These are phyloP conservation scores for Cassiopea andromeda DNA, from an alignment of 30 jellyfish, hydroid and myxozoan genomes.

Conservation along the genomic window DNA sequence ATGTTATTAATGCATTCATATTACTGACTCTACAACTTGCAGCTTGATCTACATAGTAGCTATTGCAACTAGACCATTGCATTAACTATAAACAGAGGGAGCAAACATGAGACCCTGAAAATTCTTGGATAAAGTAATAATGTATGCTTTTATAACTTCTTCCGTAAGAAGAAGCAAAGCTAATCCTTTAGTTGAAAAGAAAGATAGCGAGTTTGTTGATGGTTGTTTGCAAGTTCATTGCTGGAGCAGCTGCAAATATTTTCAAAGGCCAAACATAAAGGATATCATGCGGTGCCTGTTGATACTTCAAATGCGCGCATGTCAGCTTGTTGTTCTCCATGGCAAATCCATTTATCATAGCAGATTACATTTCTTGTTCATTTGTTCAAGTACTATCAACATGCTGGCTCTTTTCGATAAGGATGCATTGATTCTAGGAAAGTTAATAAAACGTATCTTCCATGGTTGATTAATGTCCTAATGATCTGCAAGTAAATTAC, in stretches of 20 bases:
- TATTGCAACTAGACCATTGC: not conserved
- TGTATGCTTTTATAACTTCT: not conserved
- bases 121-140: not conserved
- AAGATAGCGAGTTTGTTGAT: constrained; percentile 1
- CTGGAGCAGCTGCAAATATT: constrained; percentile 12
- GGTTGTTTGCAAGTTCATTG: not conserved
- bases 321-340: constrained; percentile 30
- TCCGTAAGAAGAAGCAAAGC: not conserved
- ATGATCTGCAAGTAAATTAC: too few relatives aligned
- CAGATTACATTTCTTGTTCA: constrained; percentile 35
- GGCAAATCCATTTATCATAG: constrained; percentile 46
- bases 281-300: constrained; percentile 46
- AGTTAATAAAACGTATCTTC: not conserved
- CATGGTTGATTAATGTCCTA: too few relatives aligned
- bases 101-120: not conserved
- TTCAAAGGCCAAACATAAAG: not conserved
- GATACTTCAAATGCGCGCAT: constrained; percentile 41
- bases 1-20: not conserved
- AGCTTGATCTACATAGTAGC: not conserved
- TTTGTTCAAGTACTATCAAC: not conserved
- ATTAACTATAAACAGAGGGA: not conserved
- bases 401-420: constrained; percentile 1
- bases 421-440: not conserved
- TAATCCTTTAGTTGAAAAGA: constrained; percentile 1
- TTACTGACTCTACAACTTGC: not conserved